Conservation (phyloP, 2,113 vertebrate species). For the Willisornis vidua region DNA sequence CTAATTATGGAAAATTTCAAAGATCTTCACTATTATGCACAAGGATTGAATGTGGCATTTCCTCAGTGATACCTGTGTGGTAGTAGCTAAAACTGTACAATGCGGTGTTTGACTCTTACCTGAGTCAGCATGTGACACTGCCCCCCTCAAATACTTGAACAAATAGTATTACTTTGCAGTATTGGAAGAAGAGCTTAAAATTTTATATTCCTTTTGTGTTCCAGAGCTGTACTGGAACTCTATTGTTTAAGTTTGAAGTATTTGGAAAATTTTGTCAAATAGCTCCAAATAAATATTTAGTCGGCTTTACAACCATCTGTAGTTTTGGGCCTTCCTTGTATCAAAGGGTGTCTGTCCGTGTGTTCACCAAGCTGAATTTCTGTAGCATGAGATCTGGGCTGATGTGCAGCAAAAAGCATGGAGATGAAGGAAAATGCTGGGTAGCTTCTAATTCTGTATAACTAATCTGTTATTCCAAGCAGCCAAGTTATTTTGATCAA, state of each 20-base stretch:
- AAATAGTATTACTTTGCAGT: background rate
- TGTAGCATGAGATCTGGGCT: background rate
- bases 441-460: background rate
- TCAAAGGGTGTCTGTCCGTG: background rate
- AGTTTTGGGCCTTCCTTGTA: background rate
- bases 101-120: background rate
- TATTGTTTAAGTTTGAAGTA: background rate
- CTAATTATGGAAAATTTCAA: background rate
- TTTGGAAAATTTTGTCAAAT: background rate
- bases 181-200: background rate
- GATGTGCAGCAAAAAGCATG: background rate
- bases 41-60: background rate
- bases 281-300: background rate
- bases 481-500: background rate
- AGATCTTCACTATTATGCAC: background rate
- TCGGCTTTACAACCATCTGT: background rate
- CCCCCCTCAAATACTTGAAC: background rate
- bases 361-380: background rate
- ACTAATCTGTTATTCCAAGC: background rate
- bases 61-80: background rate
- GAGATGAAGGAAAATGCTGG: background rate
- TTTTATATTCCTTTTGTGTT: background rate
- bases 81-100: background rate
- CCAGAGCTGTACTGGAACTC: background rate
- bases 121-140: background rate